These are phyloP conservation scores for Anabacerthia variegaticeps DNA, from an alignment of 2,797 vertebrate species.

Conservation along the genomic window DNA sequence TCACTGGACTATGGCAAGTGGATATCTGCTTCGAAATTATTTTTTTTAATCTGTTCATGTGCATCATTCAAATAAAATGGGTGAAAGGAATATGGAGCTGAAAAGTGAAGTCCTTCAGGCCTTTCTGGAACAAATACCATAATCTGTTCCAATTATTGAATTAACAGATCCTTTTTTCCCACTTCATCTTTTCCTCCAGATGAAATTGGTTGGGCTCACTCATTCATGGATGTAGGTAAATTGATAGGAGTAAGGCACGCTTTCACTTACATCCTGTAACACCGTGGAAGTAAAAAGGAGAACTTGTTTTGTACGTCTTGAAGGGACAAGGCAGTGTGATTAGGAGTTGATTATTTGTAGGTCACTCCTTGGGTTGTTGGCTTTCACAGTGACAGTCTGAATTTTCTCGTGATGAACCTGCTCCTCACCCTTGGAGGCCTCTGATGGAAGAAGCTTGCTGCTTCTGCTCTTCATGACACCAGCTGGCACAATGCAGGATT, in stretches of 20 bases:
- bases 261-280: not conserved
- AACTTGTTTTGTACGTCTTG: not conserved
- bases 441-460: not conserved
- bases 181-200: not conserved
- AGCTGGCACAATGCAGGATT: not conserved
- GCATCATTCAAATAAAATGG: not conserved
- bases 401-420: not conserved
- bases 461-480: not conserved
- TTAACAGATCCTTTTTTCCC: not conserved
- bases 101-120: not conserved
- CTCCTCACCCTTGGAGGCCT: not conserved
- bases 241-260: not conserved
- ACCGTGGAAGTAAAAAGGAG: not conserved
- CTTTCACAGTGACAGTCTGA: not conserved
- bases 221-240: not conserved
- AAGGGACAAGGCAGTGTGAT: rapidly evolving
- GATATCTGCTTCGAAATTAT: not conserved
- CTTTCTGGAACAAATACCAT: not conserved
- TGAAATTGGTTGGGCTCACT: not conserved
- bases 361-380: not conserved
- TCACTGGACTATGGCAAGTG: not conserved
- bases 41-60: not conserved
- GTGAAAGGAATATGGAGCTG: not conserved
- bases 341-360: not conserved
- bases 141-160: not conserved